Base-by-base conservation (phyloP, 1,140 invertebrate genomes). In the Chironomus striatipennis region DNA sequence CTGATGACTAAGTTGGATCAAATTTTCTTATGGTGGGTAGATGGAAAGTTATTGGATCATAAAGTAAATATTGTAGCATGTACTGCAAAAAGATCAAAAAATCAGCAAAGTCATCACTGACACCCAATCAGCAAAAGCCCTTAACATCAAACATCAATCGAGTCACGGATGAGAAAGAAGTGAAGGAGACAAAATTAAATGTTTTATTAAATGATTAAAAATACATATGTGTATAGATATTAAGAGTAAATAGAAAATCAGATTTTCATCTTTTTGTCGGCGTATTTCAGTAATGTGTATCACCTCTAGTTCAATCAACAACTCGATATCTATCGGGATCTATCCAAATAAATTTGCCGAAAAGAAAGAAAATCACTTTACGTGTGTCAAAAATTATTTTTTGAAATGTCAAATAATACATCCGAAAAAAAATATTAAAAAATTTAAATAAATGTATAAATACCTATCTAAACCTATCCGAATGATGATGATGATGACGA, bases 161-260 rank as follows among this genome's bases (percentile, higher is more conserved):
- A 57, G 47, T n/a, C 47, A 57, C 12, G n/a, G n/a, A 57, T 12
- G 12, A 57, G n/a, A 57, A n/a, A 57, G n/a, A 47, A 47, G 15
- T 47, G 15, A 47, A 47, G 15, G n/a, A 5, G 47, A 57, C 47
- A 70, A 8, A 70, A 18, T 70, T 70, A 10, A 70, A 70, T 70
- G 65, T 70, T 70, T 70, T 70, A 70, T 70, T 70, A 70, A 70
- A 70, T 70, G 65, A 70, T 70, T 70, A 70, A 70, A 70, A 70
- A 70, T 18, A n/a, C 9, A 18, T 18, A 70, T 20, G 17, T 70
- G 18, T 18, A 70, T 70, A 70, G 18, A 70, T 70, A 70, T 20
- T 18, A 70, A 20, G n/a, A 21, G 18, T 70, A 17, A 34, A 57
- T 5, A 57, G 47, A 57, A n/a, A 57, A 57, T 12, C 47, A n/a